These are phyloP conservation scores for Drosophila novamexicana DNA, from an alignment of 1,140 invertebrate species.

Conservation along the genomic window DNA sequence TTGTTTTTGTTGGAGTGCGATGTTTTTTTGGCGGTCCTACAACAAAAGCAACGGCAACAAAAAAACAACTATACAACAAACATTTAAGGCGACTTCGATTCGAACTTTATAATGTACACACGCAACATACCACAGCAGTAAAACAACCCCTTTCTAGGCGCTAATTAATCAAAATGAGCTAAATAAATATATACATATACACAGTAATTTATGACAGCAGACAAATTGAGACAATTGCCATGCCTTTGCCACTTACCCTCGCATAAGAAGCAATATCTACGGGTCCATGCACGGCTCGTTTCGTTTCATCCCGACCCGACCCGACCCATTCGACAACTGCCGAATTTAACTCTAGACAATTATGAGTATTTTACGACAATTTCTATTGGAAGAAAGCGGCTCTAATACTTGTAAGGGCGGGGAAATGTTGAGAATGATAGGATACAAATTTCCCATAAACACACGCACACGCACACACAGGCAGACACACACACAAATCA, in stretches of 20 bases:
- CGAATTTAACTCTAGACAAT: slow-evolving; percentile 78
- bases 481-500: no score
- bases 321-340: slow-evolving; percentile 34
- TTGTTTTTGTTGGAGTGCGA: slow-evolving; percentile 54
- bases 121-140: slow-evolving; percentile 5
- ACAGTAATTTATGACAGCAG: slow-evolving; percentile 54
- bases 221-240: slow-evolving; percentile 59
- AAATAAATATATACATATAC: slow-evolving; percentile 57
- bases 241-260: slow-evolving; percentile 28
- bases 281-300: slow-evolving; percentile 11
- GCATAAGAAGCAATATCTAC: slow-evolving; percentile 26
- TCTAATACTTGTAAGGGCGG: slow-evolving; percentile 33
- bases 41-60: not conserved
- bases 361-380: slow-evolving; percentile 79
- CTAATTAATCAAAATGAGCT: slow-evolving; percentile 72
- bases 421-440: slow-evolving; percentile 75
- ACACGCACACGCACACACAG: slow-evolving; percentile 6
- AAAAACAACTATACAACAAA: slow-evolving; percentile 4
- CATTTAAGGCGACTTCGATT: slow-evolving; percentile 15
- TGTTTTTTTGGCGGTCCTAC: slow-evolving; percentile 37
- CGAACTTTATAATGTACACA: slow-evolving; percentile 31
- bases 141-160: slow-evolving; percentile 29
- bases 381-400: slow-evolving; percentile 58
- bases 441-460: slow-evolving; percentile 34
- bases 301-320: slow-evolving; percentile 4